A percentile compares a stretch with the other conserved stretches of the same genome.
Evolutionary conservation across 2,797 vertebrate species (phyloP).

Genomic region (Syngnathus rostellatus): DNA sequence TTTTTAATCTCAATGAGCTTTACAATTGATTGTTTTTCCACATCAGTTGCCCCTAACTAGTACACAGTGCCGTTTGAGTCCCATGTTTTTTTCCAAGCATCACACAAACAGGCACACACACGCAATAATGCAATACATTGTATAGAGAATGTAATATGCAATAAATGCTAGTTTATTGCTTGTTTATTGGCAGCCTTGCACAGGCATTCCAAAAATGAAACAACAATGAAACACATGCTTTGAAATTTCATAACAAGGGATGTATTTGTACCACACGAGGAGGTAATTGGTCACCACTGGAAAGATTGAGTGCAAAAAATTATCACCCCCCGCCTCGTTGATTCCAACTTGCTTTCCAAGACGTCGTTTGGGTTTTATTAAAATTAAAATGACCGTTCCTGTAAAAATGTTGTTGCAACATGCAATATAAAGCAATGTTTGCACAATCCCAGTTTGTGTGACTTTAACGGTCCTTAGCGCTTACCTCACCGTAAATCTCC

Average conservation of each 20-base stretch:
- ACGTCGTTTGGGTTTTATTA: conserved; percentile 38
- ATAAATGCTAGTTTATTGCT: background rate
- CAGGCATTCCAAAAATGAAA: background rate
- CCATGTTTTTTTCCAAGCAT: conserved; percentile 11
- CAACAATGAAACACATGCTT: conserved; percentile 8
- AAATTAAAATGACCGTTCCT: conserved; percentile 44
- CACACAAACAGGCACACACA: background rate
- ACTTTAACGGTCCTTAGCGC: conserved; percentile 22
- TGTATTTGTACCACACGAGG: conserved; percentile 36
- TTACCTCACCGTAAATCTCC: conserved; percentile 40
- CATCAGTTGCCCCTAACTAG: no score
- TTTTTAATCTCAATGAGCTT: no score
- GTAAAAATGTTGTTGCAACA: conserved; percentile 46
- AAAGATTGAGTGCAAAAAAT: conserved; percentile 53
- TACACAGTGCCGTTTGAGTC: background rate
- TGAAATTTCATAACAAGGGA: conserved; percentile 13
- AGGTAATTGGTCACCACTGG: conserved; percentile 36
- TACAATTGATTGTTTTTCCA: no score
- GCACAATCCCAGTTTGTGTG: conserved; percentile 37
- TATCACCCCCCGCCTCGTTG: conserved; percentile 45
- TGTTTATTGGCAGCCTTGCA: background rate
- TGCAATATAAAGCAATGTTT: conserved; percentile 43
- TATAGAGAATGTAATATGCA: background rate
- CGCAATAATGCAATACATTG: background rate
- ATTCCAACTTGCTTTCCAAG: conserved; percentile 41